Evolutionary conservation across 2,113 vertebrate species (phyloP).

Genomic region (Pipra filicauda): DNA sequence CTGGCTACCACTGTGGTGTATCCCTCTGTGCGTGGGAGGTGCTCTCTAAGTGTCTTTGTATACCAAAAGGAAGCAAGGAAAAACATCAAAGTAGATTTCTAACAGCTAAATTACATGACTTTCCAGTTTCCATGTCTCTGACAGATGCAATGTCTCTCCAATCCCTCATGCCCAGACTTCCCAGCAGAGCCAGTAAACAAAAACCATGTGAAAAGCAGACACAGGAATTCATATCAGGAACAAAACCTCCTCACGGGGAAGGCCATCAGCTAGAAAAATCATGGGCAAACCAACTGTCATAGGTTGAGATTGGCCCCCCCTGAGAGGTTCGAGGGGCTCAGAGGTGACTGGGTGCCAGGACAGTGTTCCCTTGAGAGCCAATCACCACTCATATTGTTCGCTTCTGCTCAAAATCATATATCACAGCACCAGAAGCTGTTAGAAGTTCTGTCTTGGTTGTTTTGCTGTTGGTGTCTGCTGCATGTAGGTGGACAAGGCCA

Average conservation of each 20-base stretch:
- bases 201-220: neutral
- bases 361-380: too few relatives aligned
- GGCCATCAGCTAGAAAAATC: neutral
- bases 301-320: too few relatives aligned
- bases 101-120: neutral
- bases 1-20: neutral
- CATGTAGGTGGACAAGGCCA: too few relatives aligned
- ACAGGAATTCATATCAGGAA: rapidly evolving
- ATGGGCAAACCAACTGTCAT: neutral
- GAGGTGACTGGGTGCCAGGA: too few relatives aligned
- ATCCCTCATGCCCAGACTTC: neutral
- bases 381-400: too few relatives aligned
- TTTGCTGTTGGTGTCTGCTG: too few relatives aligned
- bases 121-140: neutral
- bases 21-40: neutral
- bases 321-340: too few relatives aligned
- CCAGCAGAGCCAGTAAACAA: neutral
- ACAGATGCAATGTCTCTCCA: neutral
- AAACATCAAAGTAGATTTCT: neutral
- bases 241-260: rapidly evolving
- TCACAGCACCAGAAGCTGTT: too few relatives aligned
- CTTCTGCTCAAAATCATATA: too few relatives aligned
- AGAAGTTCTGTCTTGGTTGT: too few relatives aligned
- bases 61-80: neutral
- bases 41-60: neutral